These are phyloP conservation scores for Yponomeuta plumbellus DNA, from an alignment of 2,888 invertebrate species.

Conservation along the genomic window DNA sequence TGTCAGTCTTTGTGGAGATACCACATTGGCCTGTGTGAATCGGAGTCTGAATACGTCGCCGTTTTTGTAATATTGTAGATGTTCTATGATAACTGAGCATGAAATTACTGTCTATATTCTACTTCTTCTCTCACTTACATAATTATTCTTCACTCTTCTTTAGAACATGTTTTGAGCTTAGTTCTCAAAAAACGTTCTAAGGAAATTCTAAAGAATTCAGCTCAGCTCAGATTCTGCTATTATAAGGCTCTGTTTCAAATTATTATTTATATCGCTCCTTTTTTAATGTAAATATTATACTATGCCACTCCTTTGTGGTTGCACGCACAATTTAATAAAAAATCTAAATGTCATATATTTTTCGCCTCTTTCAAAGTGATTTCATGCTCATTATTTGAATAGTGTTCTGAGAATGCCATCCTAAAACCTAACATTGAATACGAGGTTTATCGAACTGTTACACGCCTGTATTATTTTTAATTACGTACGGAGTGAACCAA, in stretches of 20 bases:
- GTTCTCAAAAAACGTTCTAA: no score
- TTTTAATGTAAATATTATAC: no score
- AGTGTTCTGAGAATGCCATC: constrained; percentile 70
- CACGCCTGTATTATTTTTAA: constrained; percentile 21
- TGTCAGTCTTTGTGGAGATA: constrained; percentile 16
- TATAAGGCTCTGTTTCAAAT: no score
- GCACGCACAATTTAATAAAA: no score
- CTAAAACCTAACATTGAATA: neutral
- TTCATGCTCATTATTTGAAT: constrained; percentile 68
- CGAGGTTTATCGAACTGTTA: neutral
- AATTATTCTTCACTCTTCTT: no score
- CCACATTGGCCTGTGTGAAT: constrained; percentile 69
- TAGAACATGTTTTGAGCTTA: no score
- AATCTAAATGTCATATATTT: constrained; percentile 10
- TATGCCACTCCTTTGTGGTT: no score
- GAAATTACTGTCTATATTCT: constrained; percentile 52
- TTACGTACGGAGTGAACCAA: constrained; percentile 23
- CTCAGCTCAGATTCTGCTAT: no score
- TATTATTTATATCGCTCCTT: no score
- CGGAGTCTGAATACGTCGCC: constrained; percentile 54
- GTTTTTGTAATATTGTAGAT: constrained; percentile 46
- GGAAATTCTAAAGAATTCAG: no score
- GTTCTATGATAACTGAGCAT: constrained; percentile 53
- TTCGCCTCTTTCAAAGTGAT: constrained; percentile 43
- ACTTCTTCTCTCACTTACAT: neutral